Percentiles rank a stretch among this genome's conserved stretches.
These are phyloP conservation scores for Chloroceryle inda DNA, from an alignment of 2,797 vertebrate genomes.

Conservation along the genomic window DNA sequence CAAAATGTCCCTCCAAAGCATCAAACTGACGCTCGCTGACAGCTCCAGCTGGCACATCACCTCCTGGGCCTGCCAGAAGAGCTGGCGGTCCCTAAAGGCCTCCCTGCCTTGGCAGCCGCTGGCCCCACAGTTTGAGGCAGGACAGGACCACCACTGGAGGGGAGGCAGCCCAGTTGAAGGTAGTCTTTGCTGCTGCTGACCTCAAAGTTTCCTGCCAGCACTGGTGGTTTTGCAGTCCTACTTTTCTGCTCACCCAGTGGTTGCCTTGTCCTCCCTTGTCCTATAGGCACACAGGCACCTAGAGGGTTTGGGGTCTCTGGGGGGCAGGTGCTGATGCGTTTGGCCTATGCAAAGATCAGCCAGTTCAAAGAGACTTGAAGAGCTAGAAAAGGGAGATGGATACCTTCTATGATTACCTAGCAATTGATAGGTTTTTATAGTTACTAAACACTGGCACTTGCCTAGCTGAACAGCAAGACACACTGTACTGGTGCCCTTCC, in stretches of 20 bases:
- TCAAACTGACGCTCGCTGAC: neutral
- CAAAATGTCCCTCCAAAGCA: neutral
- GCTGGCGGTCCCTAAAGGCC: neutral
- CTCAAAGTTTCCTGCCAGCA: neutral
- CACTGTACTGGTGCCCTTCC: neutral
- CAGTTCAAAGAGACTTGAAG: neutral
- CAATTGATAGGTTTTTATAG: neutral
- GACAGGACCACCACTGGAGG: neutral
- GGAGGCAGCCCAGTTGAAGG: neutral
- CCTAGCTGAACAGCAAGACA: neutral
- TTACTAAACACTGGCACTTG: rapidly evolving
- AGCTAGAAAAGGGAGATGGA: neutral
- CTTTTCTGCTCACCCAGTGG: neutral
- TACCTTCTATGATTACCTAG: neutral
- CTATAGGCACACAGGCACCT: rapidly evolving
- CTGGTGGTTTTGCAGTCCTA: neutral
- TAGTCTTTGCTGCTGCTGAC: neutral
- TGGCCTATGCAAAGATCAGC: rapidly evolving
- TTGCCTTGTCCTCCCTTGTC: neutral
- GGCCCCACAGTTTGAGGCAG: neutral
- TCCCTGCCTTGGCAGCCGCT: neutral
- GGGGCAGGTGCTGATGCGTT: neutral
- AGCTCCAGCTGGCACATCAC: slow-evolving; percentile 48
- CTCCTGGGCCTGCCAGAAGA: neutral
- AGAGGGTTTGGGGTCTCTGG: neutral